Base-by-base conservation (phyloP, 2,888 invertebrate genomes). In the Rhingia rostrata region DNA sequence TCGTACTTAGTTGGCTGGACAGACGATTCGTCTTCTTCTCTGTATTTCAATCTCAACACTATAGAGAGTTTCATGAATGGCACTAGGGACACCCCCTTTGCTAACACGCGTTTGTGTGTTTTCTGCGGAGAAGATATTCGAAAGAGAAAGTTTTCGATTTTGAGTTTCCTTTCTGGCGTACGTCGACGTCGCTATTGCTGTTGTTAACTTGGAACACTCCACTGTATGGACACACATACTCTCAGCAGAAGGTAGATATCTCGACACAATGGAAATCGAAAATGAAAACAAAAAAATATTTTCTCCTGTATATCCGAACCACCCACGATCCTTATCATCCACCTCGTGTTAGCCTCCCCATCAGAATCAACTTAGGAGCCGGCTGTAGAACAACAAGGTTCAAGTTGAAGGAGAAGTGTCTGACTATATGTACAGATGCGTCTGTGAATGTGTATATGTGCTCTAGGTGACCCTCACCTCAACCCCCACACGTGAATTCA, bases 371-470 rank as follows among this genome's bases (percentile, higher is more conserved):
- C 77, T 69, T 61, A 77, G 67, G 61, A 53, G 39, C 60, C 77
- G 39, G 47, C 75, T 75, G 61, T 53, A 47, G 43, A 39, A 63
- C 58, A 78, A 63, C 64, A 69, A 73, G 83, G 83, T 83, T 83
- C 83, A 83, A 83, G 79, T 83, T 83, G 79, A 79, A 83, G 83
- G 83, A 83, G 83, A 83, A 83, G 53, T 45, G 83, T 83, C 83
- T 83, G 83, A 73, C 79, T 79, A 63, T 67, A 43, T 41, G 39
- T 49, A 14, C 45, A 64, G 12, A 47, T 56, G 56, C 78, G 47
- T 78, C 47, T 67, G 77, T 67, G 43, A 10, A 45, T 64, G 10
- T 67, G 51, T 69, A 54, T 67, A 53, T 64, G 41, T n/a, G 58
- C 49, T 41, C 79, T 83, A 79, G 83, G 79, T 83, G 79, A 83